Conservation (phyloP, 2,888 invertebrate genomes). For the Ceraclea dissimilis region DNA sequence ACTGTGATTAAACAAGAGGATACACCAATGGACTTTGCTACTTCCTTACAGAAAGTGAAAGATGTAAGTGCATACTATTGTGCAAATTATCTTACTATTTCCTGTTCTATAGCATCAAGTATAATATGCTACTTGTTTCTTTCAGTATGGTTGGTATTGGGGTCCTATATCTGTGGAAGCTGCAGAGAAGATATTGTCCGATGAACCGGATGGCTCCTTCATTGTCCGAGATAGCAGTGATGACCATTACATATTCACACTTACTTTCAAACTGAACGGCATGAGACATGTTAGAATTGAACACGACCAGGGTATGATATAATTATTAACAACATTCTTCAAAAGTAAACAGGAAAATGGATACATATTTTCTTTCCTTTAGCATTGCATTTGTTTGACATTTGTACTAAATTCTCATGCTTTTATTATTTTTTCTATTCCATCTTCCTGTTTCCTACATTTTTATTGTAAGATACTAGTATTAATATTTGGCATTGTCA, state of each 20-base stretch:
- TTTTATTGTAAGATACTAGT: no score
- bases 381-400: background rate
- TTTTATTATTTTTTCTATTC: background rate
- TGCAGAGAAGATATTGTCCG: constrained; percentile 83
- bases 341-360: no score
- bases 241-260: constrained; percentile 89
- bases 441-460: no score
- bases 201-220: constrained; percentile 90
- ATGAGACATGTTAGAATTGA: constrained; percentile 89
- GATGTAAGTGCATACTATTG: constrained; percentile 61
- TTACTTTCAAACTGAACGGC: constrained; percentile 88
- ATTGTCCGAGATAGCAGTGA: constrained; percentile 91
- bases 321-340: background rate
- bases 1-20: constrained; percentile 31
- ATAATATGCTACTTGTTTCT: constrained; percentile 26
- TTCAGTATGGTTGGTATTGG: constrained; percentile 93
- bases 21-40: constrained; percentile 72
- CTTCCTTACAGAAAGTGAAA: constrained; percentile 88
- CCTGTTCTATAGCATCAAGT: background rate
- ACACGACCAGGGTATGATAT: constrained; percentile 78
- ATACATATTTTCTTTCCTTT: background rate
- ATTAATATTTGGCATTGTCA: no score
- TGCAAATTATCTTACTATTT: background rate
- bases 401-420: background rate
- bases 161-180: constrained; percentile 87